These are phyloP conservation scores for Dusona sp. DNA, from an alignment of 2,888 invertebrate species.

Conservation along the genomic window DNA sequence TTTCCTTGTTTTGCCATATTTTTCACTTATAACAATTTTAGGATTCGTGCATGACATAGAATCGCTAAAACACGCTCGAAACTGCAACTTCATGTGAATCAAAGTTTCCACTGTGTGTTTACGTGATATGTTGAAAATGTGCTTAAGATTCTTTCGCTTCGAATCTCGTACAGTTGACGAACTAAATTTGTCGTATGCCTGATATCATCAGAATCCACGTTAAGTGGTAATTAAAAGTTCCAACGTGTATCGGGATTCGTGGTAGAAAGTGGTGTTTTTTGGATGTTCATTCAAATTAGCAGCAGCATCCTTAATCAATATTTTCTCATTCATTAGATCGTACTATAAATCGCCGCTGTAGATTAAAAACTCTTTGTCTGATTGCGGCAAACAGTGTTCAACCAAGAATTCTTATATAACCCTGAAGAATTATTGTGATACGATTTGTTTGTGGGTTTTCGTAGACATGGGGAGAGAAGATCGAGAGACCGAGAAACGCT, in stretches of 20 bases:
- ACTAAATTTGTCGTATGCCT: constrained; percentile 12
- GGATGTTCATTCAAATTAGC: not conserved
- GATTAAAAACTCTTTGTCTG: constrained; percentile 36
- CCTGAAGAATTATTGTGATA: constrained; percentile 38
- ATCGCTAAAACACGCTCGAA: not conserved
- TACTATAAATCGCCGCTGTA: not conserved
- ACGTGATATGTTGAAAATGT: not conserved
- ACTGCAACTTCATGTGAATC: not conserved
- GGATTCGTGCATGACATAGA: constrained; percentile 5
- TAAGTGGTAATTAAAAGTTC: constrained; percentile 30
- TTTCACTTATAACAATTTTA: not conserved
- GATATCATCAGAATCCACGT: not conserved
- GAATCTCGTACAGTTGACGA: not conserved
- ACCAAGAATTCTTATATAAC: constrained; percentile 4
- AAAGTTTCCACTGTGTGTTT: not conserved
- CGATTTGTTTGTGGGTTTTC: constrained; percentile 58
- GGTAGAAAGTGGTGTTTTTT: not conserved
- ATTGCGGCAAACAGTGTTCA: not conserved
- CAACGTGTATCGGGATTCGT: not conserved
- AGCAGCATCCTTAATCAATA: not conserved
- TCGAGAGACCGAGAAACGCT: constrained; percentile 42
- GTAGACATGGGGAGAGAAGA: constrained; percentile 24
- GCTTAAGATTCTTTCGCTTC: not conserved
- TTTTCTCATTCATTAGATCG: not conserved
- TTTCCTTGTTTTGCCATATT: not conserved